Base-by-base conservation (phyloP, 2,888 invertebrate genomes). In the Lasioglossum leucozonium region DNA sequence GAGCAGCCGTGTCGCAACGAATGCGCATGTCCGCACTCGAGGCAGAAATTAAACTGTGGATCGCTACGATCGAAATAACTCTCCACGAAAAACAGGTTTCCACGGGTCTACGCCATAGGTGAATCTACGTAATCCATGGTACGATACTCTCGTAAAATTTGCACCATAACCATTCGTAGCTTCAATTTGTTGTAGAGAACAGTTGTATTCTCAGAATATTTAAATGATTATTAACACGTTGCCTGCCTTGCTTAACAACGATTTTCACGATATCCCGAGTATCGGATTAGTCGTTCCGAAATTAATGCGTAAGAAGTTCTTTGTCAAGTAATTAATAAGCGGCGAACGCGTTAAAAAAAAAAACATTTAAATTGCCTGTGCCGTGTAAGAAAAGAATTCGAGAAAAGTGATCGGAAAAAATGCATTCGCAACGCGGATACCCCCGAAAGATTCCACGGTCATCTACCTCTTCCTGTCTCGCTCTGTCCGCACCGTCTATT, bases 31-130 rank as follows among this genome's bases (percentile, higher is more conserved):
- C 72, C 86, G 74, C 69, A 79, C 78, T 85, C 81, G 79, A 75
- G 78, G 81, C 86, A 91, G 86, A 88, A 90, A 90, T 90, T 88
- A 89, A 90, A 87, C 89, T 78, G 88, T 88, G 87, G 87, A 90
- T 90, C 85, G 88, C 88, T 86, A 87, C 86, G 90, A 90, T 90
- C 85, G 90, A 90, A 90, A 90, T 90, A 90, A 90, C 90, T 89
- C 88, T 85, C 83, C 81, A 87, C 80, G 79, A 69, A 73, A 87
- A 88, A 90, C 90, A 90, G 90, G 90, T 90, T 90, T 90, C 86
- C 76, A 85, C 85, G 82, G 78, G 79, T 81, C 82, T 76, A 67
- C 82, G 72, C 88, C 82, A 77, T 83, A 74, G 51, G 51, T 75
- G 65, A 79, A 86, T 80, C 77, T 73, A 71, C 75, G 51, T 62